Base-by-base conservation (phyloP, 2,797 vertebrate species). In the Choloepus didactylus region DNA sequence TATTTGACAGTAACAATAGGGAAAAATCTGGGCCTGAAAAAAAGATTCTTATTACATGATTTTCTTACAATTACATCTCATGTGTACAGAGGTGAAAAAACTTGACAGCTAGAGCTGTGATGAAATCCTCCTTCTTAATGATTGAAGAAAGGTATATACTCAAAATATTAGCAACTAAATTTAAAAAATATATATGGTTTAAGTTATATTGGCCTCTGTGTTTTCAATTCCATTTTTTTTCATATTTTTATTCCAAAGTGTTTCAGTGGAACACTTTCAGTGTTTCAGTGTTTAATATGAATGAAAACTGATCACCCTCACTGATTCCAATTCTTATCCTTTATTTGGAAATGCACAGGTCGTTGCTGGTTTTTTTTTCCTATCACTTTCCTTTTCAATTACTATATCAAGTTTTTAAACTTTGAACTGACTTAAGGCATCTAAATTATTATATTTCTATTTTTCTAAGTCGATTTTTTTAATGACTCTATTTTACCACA, bases 381-480 rank as follows among this genome's bases (percentile, higher is more conserved):
- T 56, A 11, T 38, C 19, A 44, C 41, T 38, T 29, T 51, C 10
- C 25, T 84, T 79, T 70, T 16, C 44, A 41, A 66, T 29, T 8
- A 59, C 41, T 35, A 3, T 5, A 27, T 67, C 46, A 91, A 67
- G 41, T 23, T 75, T 73, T 62, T 95, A 10, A 92, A 60, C 72
- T 59, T 35, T 70, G 27, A 70, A 51, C 27, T 44, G 72, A 91
- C 46, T 41, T 62, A 46, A 0, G 9, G 41, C 46, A 89, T 31
- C 70, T 54, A 66, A 60, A 83, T 64, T 44, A 72, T 38, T 70
- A 83, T 21, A 75, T 89, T 60, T 79, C 51, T 70, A 60, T 35
- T 35, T 91, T 64, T 80, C 80, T 87, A 72, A 88, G 75, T 44
- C 90, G 27, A 31, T 87, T 35, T 86, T 49, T 27, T 21, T 72